These are phyloP conservation scores for Troglohyphantes excavatus DNA, from an alignment of 2,888 invertebrate genomes.

Conservation along the genomic window DNA sequence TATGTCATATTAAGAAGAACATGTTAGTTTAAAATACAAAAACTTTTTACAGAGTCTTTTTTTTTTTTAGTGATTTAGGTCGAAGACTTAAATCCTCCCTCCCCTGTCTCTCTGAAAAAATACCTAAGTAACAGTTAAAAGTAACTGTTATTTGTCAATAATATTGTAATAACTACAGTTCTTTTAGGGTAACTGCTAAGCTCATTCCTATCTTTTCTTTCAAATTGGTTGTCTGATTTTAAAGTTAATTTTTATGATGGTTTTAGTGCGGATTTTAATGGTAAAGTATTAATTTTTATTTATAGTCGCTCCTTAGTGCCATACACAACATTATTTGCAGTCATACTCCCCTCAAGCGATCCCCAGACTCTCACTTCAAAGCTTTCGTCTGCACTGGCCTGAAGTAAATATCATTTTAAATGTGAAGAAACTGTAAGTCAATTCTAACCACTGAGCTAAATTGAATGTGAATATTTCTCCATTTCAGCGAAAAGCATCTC, in stretches of 20 bases:
- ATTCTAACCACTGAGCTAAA: background rate
- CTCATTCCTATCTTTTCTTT: no score
- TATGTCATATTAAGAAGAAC: no score
- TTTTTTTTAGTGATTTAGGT: no score
- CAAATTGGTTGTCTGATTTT: no score
- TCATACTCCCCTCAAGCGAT: slow-evolving; percentile 95
- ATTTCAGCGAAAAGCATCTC: slow-evolving; percentile 91
- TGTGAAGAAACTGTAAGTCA: background rate
- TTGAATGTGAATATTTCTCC: background rate
- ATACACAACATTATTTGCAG: slow-evolving; percentile 95
- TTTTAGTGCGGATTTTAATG: slow-evolving; percentile 10
- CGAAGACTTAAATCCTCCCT: no score
- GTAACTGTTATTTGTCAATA: no score
- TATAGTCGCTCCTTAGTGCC: slow-evolving; percentile 91
- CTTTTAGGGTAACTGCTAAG: no score
- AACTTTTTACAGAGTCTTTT: no score
- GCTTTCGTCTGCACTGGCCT: slow-evolving; percentile 98
- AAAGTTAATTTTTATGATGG: background rate
- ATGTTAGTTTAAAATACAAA: no score
- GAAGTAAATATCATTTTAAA: slow-evolving; percentile 87
- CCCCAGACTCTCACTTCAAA: slow-evolving; percentile 98
- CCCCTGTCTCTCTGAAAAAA: no score
- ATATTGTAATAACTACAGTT: no score
- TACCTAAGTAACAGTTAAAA: no score
- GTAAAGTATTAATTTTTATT: slow-evolving; percentile 42